Percentiles rank a stretch among this genome's conserved stretches.
These are phyloP conservation scores for Galaxea fascicularis DNA, from an alignment of 92 coral and sea anemone species.

Conservation along the genomic window DNA sequence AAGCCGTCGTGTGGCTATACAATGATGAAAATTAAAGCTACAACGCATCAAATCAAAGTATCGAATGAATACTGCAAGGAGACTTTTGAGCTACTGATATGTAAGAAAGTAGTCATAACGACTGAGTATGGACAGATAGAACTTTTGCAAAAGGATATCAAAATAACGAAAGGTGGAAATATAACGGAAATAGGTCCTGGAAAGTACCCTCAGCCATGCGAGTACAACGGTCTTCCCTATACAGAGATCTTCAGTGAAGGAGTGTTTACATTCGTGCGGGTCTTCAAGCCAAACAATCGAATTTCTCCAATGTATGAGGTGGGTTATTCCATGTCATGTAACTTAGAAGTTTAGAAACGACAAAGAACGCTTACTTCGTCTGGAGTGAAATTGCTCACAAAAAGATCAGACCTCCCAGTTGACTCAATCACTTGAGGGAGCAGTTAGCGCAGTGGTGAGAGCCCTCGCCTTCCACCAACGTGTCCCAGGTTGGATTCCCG, in stretches of 20 bases:
- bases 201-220: conserved; percentile 78
- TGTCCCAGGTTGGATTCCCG: too few species aligned
- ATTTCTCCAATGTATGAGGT: conserved; percentile 72
- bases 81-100: conserved; percentile 86
- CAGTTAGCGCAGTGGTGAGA: too few species aligned
- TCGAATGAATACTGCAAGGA: conserved; percentile 75
- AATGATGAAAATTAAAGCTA: conserved; percentile 60
- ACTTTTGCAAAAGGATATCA: conserved; percentile 68
- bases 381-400: too few species aligned
- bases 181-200: conserved; percentile 43
- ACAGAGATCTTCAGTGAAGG: conserved; percentile 78
- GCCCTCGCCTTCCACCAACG: too few species aligned
- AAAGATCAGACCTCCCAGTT: too few species aligned
- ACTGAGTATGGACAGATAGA: conserved; percentile 57
- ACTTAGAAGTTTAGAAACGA: too few species aligned
- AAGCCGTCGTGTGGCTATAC: conserved; percentile 16
- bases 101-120: conserved; percentile 79
- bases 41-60: conserved; percentile 44
- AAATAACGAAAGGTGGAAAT: conserved; percentile 13
- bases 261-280: conserved; percentile 76
- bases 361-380: too few species aligned
- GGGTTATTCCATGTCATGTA: neutral
- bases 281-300: conserved; percentile 58
- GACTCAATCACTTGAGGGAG: too few species aligned
- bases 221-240: conserved; percentile 36